Conservation (phyloP, 64 coral and sea anemone species). For the Montipora capricornis region DNA sequence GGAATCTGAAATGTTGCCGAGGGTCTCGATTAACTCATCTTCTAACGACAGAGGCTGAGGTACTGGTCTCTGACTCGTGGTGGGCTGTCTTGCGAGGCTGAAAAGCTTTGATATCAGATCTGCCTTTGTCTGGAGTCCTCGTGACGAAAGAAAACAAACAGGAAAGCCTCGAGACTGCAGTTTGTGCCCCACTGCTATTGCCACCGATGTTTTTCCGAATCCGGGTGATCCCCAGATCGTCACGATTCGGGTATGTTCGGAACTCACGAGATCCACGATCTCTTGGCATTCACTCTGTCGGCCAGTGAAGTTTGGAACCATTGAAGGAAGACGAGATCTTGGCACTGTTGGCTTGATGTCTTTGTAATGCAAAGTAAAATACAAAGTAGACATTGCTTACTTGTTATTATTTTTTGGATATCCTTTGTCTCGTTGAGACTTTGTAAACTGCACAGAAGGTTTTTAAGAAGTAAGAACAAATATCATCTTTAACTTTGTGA, state of each 20-base stretch:
- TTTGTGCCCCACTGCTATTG: slow-evolving; percentile 24
- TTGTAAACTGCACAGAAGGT: too few species aligned
- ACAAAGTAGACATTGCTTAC: too few species aligned
- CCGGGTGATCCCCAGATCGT: slow-evolving; percentile 55
- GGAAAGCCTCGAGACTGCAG: neutral
- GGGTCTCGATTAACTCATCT: too few species aligned
- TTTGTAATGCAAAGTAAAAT: neutral
- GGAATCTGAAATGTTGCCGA: too few species aligned
- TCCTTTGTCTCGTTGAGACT: too few species aligned
- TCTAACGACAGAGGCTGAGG: too few species aligned
- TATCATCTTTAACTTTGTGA: too few species aligned
- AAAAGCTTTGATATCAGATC: too few species aligned
- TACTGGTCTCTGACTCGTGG: too few species aligned
- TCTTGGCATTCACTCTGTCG: slow-evolving; percentile 42
- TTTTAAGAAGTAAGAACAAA: too few species aligned
- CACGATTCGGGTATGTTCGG: neutral
- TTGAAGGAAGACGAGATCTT: neutral
- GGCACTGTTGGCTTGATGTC: neutral
- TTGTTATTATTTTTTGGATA: too few species aligned
- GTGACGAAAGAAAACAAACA: slow-evolving; percentile 57
- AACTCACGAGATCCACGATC: neutral
- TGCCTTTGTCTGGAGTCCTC: neutral
- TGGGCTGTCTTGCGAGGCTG: too few species aligned
- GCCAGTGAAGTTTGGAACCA: slow-evolving; percentile 41
- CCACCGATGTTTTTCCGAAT: slow-evolving; percentile 64